Evolutionary conservation across 1,140 invertebrate species (phyloP).

Genomic region (Chionoecetes opilio): DNA sequence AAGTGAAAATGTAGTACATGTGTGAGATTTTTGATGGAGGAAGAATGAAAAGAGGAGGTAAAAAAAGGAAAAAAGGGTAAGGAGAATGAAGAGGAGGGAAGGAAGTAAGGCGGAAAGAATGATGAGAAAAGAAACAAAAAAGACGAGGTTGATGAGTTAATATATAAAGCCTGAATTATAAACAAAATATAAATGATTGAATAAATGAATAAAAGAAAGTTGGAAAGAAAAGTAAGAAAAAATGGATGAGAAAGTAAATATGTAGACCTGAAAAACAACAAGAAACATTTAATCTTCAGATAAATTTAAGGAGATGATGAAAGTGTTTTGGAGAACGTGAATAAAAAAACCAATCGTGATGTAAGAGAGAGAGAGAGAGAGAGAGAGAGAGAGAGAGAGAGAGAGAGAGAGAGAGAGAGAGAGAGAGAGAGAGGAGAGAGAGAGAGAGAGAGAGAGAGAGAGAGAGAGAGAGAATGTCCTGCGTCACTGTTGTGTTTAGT

Average conservation of each 20-base stretch:
- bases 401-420: constrained; percentile 27
- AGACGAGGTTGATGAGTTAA: not conserved
- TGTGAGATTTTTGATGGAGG: too few relatives aligned
- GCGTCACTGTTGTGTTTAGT: constrained; percentile 14
- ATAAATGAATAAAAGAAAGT: not conserved
- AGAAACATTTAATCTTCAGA: too few relatives aligned
- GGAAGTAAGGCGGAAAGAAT: not conserved
- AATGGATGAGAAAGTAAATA: not conserved
- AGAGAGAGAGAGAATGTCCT: not conserved
- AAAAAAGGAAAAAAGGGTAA: not conserved
- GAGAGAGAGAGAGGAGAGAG: constrained; percentile 45
- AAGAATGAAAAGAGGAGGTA: not conserved
- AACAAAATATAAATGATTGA: not conserved
- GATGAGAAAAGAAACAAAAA: not conserved
- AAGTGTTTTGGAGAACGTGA: not conserved
- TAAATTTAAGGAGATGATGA: constrained; percentile 14
- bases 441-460: constrained; percentile 48
- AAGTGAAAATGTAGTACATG: too few relatives aligned
- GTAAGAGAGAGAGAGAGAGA: not conserved
- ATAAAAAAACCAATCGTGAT: not conserved
- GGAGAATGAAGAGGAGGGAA: not conserved
- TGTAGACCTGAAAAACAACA: not conserved
- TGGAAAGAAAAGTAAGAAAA: not conserved
- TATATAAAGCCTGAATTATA: not conserved
- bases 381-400: not conserved